A percentile compares a stretch with the other conserved stretches of the same genome.
Evolutionary conservation across 2,797 vertebrate species (phyloP).

Genomic region (Syndactyla subalaris): DNA sequence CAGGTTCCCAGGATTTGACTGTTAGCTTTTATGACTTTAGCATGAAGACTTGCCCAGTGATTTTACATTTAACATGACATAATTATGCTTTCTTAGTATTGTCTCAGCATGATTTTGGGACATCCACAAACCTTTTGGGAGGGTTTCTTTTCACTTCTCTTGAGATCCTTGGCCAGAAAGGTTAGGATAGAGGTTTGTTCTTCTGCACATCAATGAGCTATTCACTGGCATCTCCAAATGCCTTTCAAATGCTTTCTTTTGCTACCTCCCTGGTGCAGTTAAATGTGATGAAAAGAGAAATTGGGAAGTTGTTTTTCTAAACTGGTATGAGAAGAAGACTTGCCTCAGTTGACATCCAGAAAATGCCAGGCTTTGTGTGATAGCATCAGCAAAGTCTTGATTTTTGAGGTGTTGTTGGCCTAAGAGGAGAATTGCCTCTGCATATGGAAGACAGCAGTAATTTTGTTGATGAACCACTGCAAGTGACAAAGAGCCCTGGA

Average conservation of each 20-base stretch:
- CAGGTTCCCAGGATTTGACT: neutral
- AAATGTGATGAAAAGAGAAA: neutral
- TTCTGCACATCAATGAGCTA: neutral
- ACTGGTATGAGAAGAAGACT: neutral
- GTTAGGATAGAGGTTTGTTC: neutral
- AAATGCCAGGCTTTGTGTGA: neutral
- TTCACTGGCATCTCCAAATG: neutral
- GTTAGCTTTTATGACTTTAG: neutral
- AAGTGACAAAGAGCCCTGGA: neutral
- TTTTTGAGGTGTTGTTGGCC: neutral
- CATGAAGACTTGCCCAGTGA: neutral
- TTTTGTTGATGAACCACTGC: conserved; percentile 10
- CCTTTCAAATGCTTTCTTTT: neutral
- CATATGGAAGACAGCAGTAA: neutral
- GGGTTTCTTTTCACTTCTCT: neutral
- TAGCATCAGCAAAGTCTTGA: neutral
- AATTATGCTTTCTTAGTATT: neutral
- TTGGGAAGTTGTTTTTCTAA: neutral
- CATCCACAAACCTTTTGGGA: neutral
- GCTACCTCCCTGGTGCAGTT: neutral
- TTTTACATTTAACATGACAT: neutral
- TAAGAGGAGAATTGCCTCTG: neutral
- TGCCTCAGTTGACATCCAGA: neutral
- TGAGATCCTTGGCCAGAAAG: neutral
- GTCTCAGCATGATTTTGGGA: neutral